Conservation (phyloP, 2,888 invertebrate species). For the Tetropium fuscum region DNA sequence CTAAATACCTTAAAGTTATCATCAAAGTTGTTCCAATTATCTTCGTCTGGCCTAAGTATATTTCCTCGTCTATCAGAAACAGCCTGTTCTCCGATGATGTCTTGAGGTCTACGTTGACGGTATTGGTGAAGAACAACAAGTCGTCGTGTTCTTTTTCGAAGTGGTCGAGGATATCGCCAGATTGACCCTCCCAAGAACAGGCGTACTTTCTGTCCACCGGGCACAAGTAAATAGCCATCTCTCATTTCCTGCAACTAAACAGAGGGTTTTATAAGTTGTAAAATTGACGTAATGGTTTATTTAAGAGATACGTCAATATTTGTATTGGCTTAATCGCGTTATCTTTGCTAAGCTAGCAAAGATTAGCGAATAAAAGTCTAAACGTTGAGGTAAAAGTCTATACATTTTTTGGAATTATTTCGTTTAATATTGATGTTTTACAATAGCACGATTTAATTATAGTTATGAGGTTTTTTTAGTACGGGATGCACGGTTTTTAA, state of each 20-base stretch:
- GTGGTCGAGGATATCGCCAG: constrained; percentile 54
- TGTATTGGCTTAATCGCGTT: not conserved
- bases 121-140: constrained; percentile 47
- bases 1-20: constrained; percentile 51
- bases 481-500: no score
- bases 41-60: constrained; percentile 52
- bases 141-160: constrained; percentile 54
- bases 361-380: constrained; percentile 5
- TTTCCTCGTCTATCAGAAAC: constrained; percentile 51
- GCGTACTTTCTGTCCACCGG: constrained; percentile 53
- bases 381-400: no score
- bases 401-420: no score
- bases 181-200: constrained; percentile 55
- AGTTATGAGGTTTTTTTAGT: no score
- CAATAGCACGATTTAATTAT: no score
- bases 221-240: constrained; percentile 52
- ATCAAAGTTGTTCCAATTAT: constrained; percentile 36
- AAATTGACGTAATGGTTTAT: not conserved
- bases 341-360: not conserved
- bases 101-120: constrained; percentile 44
- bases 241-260: constrained; percentile 8
- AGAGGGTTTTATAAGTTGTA: no score
- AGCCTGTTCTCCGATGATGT: constrained; percentile 51
- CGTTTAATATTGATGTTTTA: no score
- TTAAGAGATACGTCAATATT: not conserved